Conservation (phyloP, 2,888 invertebrate species). For the Pycnomerus fuliginosus region DNA sequence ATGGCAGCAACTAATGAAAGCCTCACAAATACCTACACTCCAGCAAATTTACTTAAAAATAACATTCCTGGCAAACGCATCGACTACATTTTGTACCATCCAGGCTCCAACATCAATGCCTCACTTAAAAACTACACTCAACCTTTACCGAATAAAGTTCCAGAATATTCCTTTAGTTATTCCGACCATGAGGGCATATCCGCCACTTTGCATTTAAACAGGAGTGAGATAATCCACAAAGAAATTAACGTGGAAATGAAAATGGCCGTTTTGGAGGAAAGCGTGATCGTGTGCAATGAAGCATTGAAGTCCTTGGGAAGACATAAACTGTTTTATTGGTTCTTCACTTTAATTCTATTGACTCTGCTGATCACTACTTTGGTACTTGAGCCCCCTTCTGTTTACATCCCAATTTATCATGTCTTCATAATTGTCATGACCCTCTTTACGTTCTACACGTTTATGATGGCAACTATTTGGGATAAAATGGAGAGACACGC, state of each 20-base stretch:
- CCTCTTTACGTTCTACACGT: conserved; percentile 64
- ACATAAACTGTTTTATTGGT: conserved; percentile 58
- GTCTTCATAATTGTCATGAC: conserved; percentile 64
- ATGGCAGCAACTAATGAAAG: conserved; percentile 73
- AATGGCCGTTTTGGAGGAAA: conserved; percentile 56
- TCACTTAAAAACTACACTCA: conserved; percentile 61
- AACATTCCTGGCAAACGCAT: conserved; percentile 81
- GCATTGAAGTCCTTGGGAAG: conserved; percentile 56
- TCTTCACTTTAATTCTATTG: conserved; percentile 55
- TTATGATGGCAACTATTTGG: conserved; percentile 82
- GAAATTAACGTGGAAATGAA: conserved; percentile 28
- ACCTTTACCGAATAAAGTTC: conserved; percentile 74
- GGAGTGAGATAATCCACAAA: conserved; percentile 32
- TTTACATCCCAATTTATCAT: conserved; percentile 56
- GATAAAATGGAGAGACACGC: conserved; percentile 79
- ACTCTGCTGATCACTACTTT: conserved; percentile 58
- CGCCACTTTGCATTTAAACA: conserved; percentile 53
- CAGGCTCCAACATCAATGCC: conserved; percentile 46
- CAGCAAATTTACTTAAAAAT: conserved; percentile 54
- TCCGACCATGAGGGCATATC: conserved; percentile 90
- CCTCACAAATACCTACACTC: conserved; percentile 80
- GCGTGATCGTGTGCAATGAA: conserved; percentile 61
- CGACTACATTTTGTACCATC: conserved; percentile 82
- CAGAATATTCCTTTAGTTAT: conserved; percentile 71
- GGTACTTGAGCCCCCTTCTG: conserved; percentile 51